A percentile compares a stretch with the other conserved stretches of the same genome.
Evolutionary conservation across 1,140 invertebrate species (phyloP).

Genomic region (Pseudoatta argentina): DNA sequence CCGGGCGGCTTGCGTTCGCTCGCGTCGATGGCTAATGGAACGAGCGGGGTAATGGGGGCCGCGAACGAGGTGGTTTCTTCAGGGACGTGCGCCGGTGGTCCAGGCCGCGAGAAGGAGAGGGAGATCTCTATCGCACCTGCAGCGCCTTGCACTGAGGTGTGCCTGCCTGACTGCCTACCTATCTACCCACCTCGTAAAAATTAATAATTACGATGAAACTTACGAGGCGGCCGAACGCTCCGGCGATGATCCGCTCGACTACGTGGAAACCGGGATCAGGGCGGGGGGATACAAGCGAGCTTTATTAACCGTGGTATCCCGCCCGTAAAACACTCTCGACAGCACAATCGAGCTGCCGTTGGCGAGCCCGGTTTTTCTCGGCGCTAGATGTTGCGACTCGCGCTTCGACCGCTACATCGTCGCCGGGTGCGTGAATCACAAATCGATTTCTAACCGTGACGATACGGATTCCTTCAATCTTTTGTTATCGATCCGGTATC

Average conservation of each 20-base stretch:
- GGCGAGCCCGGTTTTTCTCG: conserved; percentile 69
- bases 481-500: conserved; percentile 63
- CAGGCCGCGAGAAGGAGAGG: conserved; percentile 58
- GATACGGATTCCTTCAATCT: conserved; percentile 75
- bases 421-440: conserved; percentile 66
- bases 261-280: conserved; percentile 35
- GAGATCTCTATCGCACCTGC: conserved; percentile 84
- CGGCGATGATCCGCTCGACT: conserved; percentile 63
- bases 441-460: conserved; percentile 80
- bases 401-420: conserved; percentile 34
- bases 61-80: conserved; percentile 68
- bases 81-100: conserved; percentile 77
- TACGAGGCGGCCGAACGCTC: conserved; percentile 61
- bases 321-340: conserved; percentile 77
- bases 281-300: conserved; percentile 12
- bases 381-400: conserved; percentile 5
- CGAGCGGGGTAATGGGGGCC: conserved; percentile 63
- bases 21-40: conserved; percentile 78
- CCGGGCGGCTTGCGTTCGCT: conserved; percentile 50
- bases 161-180: conserved; percentile 39
- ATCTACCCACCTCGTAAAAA: conserved; percentile 79
- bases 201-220: conserved; percentile 82
- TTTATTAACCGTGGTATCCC: conserved; percentile 73
- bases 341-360: conserved; percentile 79
- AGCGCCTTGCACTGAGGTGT: conserved; percentile 67